Base-by-base conservation (phyloP, 2,888 invertebrate species). In the Pristionchus exspectatus region DNA sequence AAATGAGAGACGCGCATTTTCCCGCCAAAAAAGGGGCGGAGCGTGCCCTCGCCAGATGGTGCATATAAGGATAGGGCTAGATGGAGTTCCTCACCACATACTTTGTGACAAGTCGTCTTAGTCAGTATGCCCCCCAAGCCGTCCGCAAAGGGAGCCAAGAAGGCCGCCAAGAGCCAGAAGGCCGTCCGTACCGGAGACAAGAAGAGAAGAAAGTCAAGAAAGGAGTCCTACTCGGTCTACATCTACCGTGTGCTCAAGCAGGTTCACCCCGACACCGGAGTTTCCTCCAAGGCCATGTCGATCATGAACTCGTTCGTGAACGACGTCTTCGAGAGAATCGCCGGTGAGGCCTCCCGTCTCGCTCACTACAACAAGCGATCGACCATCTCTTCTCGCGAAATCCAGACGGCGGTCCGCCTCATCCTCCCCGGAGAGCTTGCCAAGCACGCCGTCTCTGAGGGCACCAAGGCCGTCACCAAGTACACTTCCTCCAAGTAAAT, bases 231-330 rank as follows among this genome's bases (percentile, higher is more conserved):
- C 92, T 95, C 95, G 2, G 95, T 96, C 90, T 96, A 96, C 94
- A 95, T 97, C 21, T 97, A 96, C 95, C 97, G 97, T 92, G 95
- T 97, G 9, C 93, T 97, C 90, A 96, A 96, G 93, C 89, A 83
- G 81, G 94, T 94, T 27, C 96, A 96, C 92, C 96, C 96, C 0
- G 96, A 97, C 94, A 96, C 97, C 77, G 97, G 97, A 0, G 96
- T 97, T 88, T 97, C 97, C 0, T 96, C 96, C 50, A 97, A 97
- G 93, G 96, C 97, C 0, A 97, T 97, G 96, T 95, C 96, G 92
- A 97, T 97, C 92, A 97, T 97, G 97, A 97, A 97, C 92, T 96
- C 96, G 93, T 97, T 97, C 91, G 97, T 97, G 0, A 97, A 96
- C 92, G 97, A 97, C 92, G 96, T 97, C 93, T 96, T 97, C 93